These are phyloP conservation scores for Phoeniculus purpureus DNA, from an alignment of 2,797 vertebrate species.

Conservation along the genomic window DNA sequence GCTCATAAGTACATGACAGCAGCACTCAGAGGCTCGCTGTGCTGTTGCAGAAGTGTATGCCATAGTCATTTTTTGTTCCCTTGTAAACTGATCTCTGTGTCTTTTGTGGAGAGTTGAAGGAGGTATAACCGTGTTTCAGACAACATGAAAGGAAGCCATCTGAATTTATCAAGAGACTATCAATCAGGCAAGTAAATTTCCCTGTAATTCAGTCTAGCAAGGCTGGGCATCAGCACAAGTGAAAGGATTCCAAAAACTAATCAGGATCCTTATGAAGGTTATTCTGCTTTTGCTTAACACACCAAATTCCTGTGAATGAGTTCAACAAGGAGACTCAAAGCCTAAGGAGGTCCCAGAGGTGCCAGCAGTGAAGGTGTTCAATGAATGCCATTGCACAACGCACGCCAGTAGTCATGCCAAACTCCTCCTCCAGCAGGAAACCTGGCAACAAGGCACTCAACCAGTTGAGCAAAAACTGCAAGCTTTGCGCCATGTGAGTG, in stretches of 20 bases:
- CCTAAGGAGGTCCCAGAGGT: background rate
- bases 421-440: constrained; percentile 29
- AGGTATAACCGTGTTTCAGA: background rate
- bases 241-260: background rate
- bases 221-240: background rate
- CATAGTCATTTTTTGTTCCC: background rate
- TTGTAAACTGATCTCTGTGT: background rate
- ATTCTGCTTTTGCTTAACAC: background rate
- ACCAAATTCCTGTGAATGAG: background rate
- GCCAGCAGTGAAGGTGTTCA: background rate
- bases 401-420: background rate
- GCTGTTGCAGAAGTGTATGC: background rate
- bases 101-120: background rate
- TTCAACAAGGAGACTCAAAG: background rate
- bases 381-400: constrained; percentile 1
- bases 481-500: background rate
- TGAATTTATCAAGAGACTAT: background rate
- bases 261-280: background rate
- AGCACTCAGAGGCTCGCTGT: background rate
- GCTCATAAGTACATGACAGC: background rate
- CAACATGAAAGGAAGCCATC: background rate
- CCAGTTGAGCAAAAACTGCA: constrained; percentile 52
- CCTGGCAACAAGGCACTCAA: constrained; percentile 32
- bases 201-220: background rate
- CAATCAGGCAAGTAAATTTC: background rate